Evolutionary conservation across 2,797 vertebrate genomes (phyloP), one percentile per base, ranked within the genome.

Genomic region (Anguilla pacifica): DNA sequence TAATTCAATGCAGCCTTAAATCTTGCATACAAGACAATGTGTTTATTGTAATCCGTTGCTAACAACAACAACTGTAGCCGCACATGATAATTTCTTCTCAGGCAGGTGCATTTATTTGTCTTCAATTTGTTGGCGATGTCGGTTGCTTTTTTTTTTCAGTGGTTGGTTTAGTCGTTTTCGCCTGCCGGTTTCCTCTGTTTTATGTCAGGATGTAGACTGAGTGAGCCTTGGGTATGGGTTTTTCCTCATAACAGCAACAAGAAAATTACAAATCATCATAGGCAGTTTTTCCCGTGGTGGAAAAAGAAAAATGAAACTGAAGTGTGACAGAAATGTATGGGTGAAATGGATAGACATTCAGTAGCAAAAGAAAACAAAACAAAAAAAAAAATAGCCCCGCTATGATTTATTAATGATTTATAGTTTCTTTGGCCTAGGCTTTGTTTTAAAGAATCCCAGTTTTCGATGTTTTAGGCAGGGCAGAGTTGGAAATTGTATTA

Each of bases 381-480:
- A 89, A 90, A 91, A 93, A 95, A 95, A 89, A 90, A 89, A 89
- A 90, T 91, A 91, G 86, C 84, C 86, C 83, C 61, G 90, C 74
- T 0, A 86, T 95, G 95, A 96, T 95, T 96, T 95, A 95, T 93
- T 91, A 91, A 86, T 17, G 90, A 92, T 95, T 95, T 94, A 91
- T 95, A 92, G 94, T 95, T 94, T 95, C 89, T 93, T 95, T 96
- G 95, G 95, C 94, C 9, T 77, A 0, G 86, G 17, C 39, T 43
- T 93, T 96, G 94, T 95, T 96, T 96, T 94, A 84, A 93, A 94
- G 94, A 94, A 95, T 94, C 91, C 70, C 86, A 93, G 84, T 95
- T 96, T 94, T 90, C 93, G 93, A 95, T 96, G 92, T 96, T 96
- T 96, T 96, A 96, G 95, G 95, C 95, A 95, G 91, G 79, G 90